Evolutionary conservation across 1,140 invertebrate species (phyloP).

Genomic region (Drosophila leontia): DNA sequence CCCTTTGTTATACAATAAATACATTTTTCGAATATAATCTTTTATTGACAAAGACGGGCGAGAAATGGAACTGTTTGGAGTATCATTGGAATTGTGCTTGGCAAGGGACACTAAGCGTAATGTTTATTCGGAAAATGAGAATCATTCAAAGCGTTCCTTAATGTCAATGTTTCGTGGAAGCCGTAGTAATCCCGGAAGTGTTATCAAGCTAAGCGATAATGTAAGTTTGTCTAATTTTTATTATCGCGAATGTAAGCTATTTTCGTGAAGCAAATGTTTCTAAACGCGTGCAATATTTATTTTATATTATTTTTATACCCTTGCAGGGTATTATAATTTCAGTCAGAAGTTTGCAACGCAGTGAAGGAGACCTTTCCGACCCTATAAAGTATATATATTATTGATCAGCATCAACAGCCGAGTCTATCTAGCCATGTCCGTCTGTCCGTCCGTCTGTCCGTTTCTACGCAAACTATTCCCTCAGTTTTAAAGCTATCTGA

Average conservation of each 20-base stretch:
- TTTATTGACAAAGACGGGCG: conserved; percentile 32
- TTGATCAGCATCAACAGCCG: too few relatives aligned
- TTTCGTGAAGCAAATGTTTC: neutral
- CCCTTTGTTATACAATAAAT: neutral
- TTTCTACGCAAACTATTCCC: too few relatives aligned
- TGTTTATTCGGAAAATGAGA: conserved; percentile 9
- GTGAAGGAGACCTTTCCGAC: too few relatives aligned
- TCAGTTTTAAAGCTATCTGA: too few relatives aligned
- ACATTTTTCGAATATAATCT: neutral
- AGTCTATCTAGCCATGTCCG: too few relatives aligned
- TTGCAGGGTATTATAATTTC: too few relatives aligned
- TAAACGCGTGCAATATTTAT: neutral
- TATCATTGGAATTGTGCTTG: conserved; percentile 92
- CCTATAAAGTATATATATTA: too few relatives aligned
- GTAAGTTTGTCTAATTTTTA: conserved; percentile 36
- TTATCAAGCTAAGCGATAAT: conserved; percentile 62
- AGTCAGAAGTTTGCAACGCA: too few relatives aligned
- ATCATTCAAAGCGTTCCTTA: conserved; percentile 64
- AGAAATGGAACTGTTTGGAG: conserved; percentile 89
- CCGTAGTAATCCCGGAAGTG: conserved; percentile 20
- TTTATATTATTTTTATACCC: too few relatives aligned
- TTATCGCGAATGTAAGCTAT: neutral
- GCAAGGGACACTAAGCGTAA: conserved; percentile 88
- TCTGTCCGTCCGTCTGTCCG: too few relatives aligned
- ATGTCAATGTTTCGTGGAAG: conserved; percentile 61